These are phyloP conservation scores for Aphelenchoides besseyi DNA, from an alignment of 1,140 invertebrate species.

Conservation along the genomic window DNA sequence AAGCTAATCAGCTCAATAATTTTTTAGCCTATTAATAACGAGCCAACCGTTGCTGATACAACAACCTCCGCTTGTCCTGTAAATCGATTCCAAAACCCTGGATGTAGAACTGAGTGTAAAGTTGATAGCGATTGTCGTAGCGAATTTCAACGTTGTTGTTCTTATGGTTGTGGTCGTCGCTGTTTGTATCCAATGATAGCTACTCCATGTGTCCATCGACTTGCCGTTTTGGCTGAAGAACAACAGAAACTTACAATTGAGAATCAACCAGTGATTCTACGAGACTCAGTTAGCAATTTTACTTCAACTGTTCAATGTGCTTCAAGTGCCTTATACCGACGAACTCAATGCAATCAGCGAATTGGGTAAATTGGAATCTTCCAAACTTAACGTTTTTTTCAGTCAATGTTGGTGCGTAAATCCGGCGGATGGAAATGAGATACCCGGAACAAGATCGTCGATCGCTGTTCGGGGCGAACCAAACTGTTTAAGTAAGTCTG, in stretches of 20 bases:
- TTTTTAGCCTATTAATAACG: slow-evolving; percentile 7
- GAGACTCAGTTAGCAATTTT: background rate
- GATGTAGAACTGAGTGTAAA: slow-evolving; percentile 41
- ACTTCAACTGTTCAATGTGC: background rate
- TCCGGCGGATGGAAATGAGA: slow-evolving; percentile 35
- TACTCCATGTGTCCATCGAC: slow-evolving; percentile 39
- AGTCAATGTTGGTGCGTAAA: slow-evolving; percentile 55
- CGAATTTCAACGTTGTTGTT: slow-evolving; percentile 40
- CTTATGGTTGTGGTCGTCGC: slow-evolving; percentile 39
- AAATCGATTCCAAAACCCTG: slow-evolving; percentile 40
- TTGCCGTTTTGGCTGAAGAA: slow-evolving; percentile 35
- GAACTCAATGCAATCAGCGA: slow-evolving; percentile 37
- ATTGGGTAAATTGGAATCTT: slow-evolving; percentile 20
- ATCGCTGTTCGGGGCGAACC: slow-evolving; percentile 23
- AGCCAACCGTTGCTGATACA: background rate
- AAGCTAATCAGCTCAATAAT: background rate
- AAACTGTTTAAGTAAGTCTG: slow-evolving; percentile 29
- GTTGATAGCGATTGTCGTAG: slow-evolving; percentile 35
- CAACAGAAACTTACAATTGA: slow-evolving; percentile 26
- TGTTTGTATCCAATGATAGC: slow-evolving; percentile 37
- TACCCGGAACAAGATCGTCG: slow-evolving; percentile 36
- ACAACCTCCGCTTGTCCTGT: slow-evolving; percentile 27
- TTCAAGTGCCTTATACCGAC: slow-evolving; percentile 33
- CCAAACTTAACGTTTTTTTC: slow-evolving; percentile 8
- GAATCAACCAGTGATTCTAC: background rate